These are phyloP conservation scores for Osmoderma eremita DNA, from an alignment of 2,888 invertebrate genomes.

Conservation along the genomic window DNA sequence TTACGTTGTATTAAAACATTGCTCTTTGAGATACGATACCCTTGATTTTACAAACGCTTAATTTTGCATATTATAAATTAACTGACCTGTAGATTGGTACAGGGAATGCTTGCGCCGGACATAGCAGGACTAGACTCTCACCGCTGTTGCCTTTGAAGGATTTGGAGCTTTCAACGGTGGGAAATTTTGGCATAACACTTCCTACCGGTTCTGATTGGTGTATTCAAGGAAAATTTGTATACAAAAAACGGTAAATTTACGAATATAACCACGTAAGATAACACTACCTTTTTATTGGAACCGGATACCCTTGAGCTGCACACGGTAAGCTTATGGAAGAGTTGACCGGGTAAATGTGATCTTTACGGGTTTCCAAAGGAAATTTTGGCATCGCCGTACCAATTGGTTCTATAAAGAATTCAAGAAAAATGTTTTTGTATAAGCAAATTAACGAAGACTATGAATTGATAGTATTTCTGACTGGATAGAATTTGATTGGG, in stretches of 20 bases:
- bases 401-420: conserved; percentile 49
- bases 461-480: not conserved
- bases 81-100: conserved; percentile 63
- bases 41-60: conserved; percentile 37
- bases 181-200: conserved; percentile 69
- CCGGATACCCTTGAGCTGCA: conserved; percentile 75
- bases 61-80: not conserved
- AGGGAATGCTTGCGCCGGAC: conserved; percentile 68
- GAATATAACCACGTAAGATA: not conserved
- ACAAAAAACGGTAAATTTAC: not conserved
- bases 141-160: conserved; percentile 40
- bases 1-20: not conserved
- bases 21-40: conserved; percentile 37
- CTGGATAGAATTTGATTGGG: not conserved
- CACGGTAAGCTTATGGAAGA: conserved; percentile 69
- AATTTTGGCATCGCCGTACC: conserved; percentile 74
- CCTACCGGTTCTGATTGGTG: conserved; percentile 65
- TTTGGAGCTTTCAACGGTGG: conserved; percentile 65
- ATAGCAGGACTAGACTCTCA: conserved; percentile 62
- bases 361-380: conserved; percentile 74
- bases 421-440: too few relatives aligned
- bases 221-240: conserved; percentile 3
- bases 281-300: conserved; percentile 69
- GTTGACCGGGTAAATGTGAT: conserved; percentile 66
- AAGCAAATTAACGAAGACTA: too few relatives aligned